Evolutionary conservation across 2,113 vertebrate genomes (phyloP).

Genomic region (Heterochromis multidens): DNA sequence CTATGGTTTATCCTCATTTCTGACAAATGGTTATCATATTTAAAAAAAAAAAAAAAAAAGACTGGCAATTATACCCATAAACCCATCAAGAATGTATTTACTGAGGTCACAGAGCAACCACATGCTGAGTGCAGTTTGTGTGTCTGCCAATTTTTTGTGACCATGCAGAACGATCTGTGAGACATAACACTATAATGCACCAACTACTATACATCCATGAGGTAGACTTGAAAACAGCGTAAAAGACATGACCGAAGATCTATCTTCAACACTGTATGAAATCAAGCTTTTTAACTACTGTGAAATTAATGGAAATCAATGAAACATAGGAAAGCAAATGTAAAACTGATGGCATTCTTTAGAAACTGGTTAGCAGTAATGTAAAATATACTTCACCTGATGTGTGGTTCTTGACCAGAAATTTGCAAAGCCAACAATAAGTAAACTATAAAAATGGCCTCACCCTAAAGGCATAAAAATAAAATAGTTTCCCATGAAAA

Average conservation of each 20-base stretch:
- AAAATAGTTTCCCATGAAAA: neutral
- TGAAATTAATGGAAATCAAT: neutral
- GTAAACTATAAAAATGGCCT: neutral
- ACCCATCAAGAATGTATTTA: neutral
- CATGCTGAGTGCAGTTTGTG: neutral
- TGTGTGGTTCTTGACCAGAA: neutral
- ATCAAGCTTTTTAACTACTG: neutral
- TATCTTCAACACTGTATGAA: neutral
- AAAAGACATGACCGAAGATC: neutral
- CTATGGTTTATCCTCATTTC: neutral
- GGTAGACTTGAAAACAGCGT: neutral
- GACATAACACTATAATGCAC: neutral
- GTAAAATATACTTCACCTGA: neutral
- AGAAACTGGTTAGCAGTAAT: neutral
- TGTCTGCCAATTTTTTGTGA: neutral
- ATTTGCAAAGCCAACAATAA: neutral
- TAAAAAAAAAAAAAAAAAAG: neutral
- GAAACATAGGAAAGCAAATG: neutral
- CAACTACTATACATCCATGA: neutral
- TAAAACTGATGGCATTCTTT: neutral
- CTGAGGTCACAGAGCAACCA: neutral
- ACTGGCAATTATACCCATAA: neutral
- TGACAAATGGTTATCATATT: neutral
- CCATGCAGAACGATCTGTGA: neutral
- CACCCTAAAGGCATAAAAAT: neutral